Evolutionary conservation across 2,113 vertebrate species (phyloP).

Genomic region (Hippocampus mohnikei): DNA sequence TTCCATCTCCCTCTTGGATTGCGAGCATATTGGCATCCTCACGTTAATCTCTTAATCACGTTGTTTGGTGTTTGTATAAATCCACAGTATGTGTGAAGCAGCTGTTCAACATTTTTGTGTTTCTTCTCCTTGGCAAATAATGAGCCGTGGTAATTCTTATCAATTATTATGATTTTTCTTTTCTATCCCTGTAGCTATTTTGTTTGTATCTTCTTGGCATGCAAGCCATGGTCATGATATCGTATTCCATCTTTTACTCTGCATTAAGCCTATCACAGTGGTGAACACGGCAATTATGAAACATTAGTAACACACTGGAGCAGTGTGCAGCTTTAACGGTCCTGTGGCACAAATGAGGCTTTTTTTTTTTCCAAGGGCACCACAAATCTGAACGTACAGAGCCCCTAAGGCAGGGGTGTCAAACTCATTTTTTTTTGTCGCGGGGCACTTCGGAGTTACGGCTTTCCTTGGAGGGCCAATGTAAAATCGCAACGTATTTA

Average conservation of each 20-base stretch:
- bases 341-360: too few species aligned
- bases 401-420: too few species aligned
- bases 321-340: too few species aligned
- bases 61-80: constrained; percentile 26
- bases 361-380: too few species aligned
- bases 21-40: constrained; percentile 15
- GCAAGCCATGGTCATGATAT: background rate
- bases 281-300: background rate
- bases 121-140: constrained; percentile 39
- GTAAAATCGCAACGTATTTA: too few species aligned
- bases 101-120: constrained; percentile 34
- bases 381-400: too few species aligned
- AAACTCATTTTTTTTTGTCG: too few species aligned
- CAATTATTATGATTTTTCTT: constrained; percentile 14
- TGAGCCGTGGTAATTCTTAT: constrained; percentile 23
- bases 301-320: background rate
- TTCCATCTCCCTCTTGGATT: constrained; percentile 10
- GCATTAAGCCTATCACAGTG: background rate
- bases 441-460: too few species aligned
- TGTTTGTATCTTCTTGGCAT: constrained; percentile 19
- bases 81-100: constrained; percentile 27
- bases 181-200: constrained; percentile 15
- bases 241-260: background rate
- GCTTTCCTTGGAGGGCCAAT: too few species aligned
- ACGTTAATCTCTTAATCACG: constrained; percentile 39